Base-by-base conservation (phyloP, 30 jellyfish, hydroid and myxozoan genomes). In the Sanderia malayensis region DNA sequence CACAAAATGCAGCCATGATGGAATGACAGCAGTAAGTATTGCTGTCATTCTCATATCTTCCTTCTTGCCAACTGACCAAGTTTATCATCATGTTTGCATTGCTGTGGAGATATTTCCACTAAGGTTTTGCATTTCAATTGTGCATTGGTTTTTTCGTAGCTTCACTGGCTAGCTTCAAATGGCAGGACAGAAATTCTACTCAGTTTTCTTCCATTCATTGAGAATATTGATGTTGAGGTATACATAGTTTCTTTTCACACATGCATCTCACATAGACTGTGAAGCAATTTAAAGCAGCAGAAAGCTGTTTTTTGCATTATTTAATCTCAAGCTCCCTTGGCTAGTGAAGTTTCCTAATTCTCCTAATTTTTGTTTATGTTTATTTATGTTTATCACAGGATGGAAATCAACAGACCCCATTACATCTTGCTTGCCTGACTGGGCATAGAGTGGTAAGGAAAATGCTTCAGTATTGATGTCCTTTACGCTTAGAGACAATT, bases 101-200 rank as follows among this genome's bases (percentile, higher is more conserved):
- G n/a, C n/a, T n/a, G n/a, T n/a, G n/a, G n/a, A n/a, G n/a, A n/a
- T n/a, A n/a, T n/a, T n/a, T n/a, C n/a, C n/a, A n/a, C n/a, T n/a
- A n/a, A n/a, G 26, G 26, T 60, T 31, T 8, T 26, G 19, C 72
- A 10, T 37, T 41, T 37, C 21, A 11, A 13, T 34, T 17, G 34
- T n/a, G 10, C 22, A 23, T 20, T 28, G 8, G 24, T 73, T 24
- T 9, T 58, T 26, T 9, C 7, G 11, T 28, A 89, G 97, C 49
- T 89, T 31, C 97, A 89, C 45, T 89, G 97, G 97, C 53, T 89
- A 13, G 93, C 97, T 28, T 80, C 97, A 47, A 89, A 89, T 82
- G 97, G 97, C 28, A 67, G 97, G 75, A 71, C 95, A 0, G 97
- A 89, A 46, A 76, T 89, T n/a, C 71, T 89, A 6, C 19, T 49